Base-by-base conservation (phyloP, 2,797 vertebrate species). In the Darevskia nairensis region DNA sequence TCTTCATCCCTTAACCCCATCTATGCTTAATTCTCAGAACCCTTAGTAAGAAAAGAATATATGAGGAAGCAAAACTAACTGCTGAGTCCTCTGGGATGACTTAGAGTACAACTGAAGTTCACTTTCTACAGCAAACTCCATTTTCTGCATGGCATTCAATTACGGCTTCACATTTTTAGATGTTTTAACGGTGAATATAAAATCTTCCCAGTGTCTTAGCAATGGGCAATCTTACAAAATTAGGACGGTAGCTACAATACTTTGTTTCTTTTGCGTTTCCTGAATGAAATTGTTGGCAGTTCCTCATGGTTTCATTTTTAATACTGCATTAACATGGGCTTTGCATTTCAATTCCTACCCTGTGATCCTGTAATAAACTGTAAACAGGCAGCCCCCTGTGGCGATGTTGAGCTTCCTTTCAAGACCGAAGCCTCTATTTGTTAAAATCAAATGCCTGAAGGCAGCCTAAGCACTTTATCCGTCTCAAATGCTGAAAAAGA, bases 371-470 rank as follows among this genome's bases (percentile, higher is more conserved):
- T 66, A 87, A 82, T 87, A 87, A 81, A 82, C 86, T 82, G 55
- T 87, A 87, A 87, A 87, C 86, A 87, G 80, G 79, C 50, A 75
- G 80, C 79, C 59, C 77, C 69, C 86, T 80, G 79, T 87, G 69
- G 79, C 7, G 8, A 61, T 35, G 41, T 25, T 46, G 69, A 66
- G 71, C 10, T 80, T 87, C 6, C 35, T 87, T 87, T 87, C 69
- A 87, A 87, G 50, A 87, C 27, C 1, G 35, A 82, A 77, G 72
- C 72, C 15, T 77, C 72, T 85, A 29, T 81, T 89, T 85, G 83
- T 89, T 85, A 89, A 89, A 85, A 85, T 81, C 83, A 85, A 85
- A 75, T 85, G 83, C 78, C 77, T 72, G 77, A 89, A 80, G 78
- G 77, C 78, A 80, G 59, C 32, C 69, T 85, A 75, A 85, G 78